phyloP scores from a whole-genome alignment of 2,113 vertebrate species.

The Suricata suricatta region DNA sequence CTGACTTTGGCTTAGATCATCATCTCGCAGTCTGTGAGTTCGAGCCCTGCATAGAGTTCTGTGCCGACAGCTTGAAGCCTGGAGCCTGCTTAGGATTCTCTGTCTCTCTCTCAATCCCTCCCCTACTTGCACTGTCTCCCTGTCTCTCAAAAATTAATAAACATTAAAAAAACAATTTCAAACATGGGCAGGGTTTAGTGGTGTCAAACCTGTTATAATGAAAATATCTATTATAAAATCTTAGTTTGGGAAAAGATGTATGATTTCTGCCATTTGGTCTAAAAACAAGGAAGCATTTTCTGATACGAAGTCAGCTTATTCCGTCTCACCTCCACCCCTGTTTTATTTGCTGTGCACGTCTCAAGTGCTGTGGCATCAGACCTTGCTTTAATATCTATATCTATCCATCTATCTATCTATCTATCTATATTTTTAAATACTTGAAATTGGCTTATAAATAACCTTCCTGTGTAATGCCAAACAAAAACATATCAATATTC shows the following conservation, averaged over 20 bases:
- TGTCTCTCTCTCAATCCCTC: too few relatives aligned
- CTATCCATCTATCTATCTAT: too few relatives aligned
- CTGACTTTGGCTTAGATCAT: too few relatives aligned
- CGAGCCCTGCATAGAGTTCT: too few relatives aligned
- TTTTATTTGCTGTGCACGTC: background rate
- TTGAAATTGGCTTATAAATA: background rate
- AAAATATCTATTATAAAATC: background rate
- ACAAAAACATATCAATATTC: background rate
- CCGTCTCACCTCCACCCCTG: background rate
- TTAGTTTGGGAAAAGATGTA: background rate
- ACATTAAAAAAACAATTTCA: background rate
- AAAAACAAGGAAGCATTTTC: conserved; percentile 1
- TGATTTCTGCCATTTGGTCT: background rate
- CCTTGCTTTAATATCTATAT: background rate
- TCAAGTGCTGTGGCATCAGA: background rate
- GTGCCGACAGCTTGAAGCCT: too few relatives aligned
- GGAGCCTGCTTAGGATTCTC: too few relatives aligned
- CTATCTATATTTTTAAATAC: background rate
- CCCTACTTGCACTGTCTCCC: too few relatives aligned
- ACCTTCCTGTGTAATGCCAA: background rate
- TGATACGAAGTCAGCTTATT: background rate
- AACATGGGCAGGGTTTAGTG: background rate
- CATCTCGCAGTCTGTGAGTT: too few relatives aligned
- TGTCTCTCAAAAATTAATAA: too few relatives aligned
- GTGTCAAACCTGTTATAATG: background rate